phyloP scores from a whole-genome alignment of 2,888 invertebrate genomes.

The Macroteleia sp. region DNA sequence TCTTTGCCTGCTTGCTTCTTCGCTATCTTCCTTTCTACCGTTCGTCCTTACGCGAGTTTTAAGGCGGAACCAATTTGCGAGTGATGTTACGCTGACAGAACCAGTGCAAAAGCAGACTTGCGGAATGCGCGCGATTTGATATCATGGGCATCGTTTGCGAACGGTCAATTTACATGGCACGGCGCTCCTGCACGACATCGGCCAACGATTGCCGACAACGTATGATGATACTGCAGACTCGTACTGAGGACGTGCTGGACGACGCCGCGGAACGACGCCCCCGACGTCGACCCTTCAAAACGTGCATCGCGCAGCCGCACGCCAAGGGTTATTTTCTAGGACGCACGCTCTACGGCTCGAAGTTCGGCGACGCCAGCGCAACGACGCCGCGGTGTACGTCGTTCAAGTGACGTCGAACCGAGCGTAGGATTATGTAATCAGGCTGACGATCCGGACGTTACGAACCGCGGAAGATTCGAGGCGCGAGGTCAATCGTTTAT shows the following conservation, averaged over 20 bases:
- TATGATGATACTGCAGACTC: too few species aligned
- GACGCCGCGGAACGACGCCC: slow-evolving; percentile 79
- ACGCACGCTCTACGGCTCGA: slow-evolving; percentile 40
- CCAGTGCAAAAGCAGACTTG: slow-evolving; percentile 17
- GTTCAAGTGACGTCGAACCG: slow-evolving; percentile 25
- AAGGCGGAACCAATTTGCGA: slow-evolving; percentile 11
- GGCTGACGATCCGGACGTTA: slow-evolving; percentile 32
- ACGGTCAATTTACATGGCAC: slow-evolving; percentile 55
- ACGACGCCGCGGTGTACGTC: slow-evolving; percentile 33
- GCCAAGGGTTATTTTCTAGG: slow-evolving; percentile 36
- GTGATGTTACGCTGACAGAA: background rate
- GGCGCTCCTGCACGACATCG: slow-evolving; percentile 59
- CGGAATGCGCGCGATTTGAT: slow-evolving; percentile 1
- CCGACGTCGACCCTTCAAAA: slow-evolving; percentile 78
- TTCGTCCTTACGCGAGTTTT: background rate
- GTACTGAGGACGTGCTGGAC: slow-evolving; percentile 74
- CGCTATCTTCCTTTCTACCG: slow-evolving; percentile 22
- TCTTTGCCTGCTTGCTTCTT: slow-evolving; percentile 32
- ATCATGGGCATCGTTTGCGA: slow-evolving; percentile 23
- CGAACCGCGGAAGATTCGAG: background rate
- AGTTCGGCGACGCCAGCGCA: slow-evolving; percentile 30
- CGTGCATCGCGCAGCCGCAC: slow-evolving; percentile 70
- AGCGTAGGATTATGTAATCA: slow-evolving; percentile 52
- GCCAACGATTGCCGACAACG: too few species aligned
- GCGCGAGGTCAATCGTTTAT: slow-evolving; percentile 21